Base-by-base conservation (phyloP, 2,888 invertebrate genomes). In the Geotrupes spiniger region DNA sequence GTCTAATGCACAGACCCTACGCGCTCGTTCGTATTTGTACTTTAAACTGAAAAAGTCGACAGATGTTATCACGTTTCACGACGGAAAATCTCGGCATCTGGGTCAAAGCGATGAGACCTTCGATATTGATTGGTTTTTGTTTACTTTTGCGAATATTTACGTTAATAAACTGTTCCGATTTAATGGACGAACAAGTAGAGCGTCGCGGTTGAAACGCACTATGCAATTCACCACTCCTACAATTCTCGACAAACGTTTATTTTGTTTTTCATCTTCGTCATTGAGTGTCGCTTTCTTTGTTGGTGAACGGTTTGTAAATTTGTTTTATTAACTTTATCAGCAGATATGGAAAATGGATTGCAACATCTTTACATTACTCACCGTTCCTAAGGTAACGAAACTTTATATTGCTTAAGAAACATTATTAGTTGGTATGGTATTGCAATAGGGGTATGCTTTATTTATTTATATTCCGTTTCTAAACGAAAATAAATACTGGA, bases 1-100 rank as follows among this genome's bases (percentile, higher is more conserved):
- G 46, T 52, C 52, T 49, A 52, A 52, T 51, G 45, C 40, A 33
- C 51, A 37, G 46, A 36, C 40, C 41, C 40, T 47, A 39, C 31
- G 33, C 15, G 21, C 6, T 21, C 6, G 6, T 4, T 21, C 4
- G 21, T 21, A 21, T 21, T 21, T 21, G 21, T 21, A 21, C 3
- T 21, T 21, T 21, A 21, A 21, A 4, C 21, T 21, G 3, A 21
- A 21, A 21, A 21, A 21, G 21, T 6, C 4, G 21, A 21, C 6
- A 21, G 21, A 21, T 6, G 6, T 4, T 21, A 21, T 21, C 21
- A 21, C 3, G 21, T 21, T 21, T 4, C 21, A 21, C 21, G 21
- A 21, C 6, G 6, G 6, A 21, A 21, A 21, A 4, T 21, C 4
- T 21, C 21, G 3, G 6, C 21, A 21, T 21, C 4, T 21, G 21